A percentile compares a stretch with the other conserved stretches of the same genome.
Conservation (phyloP, 2,113 vertebrate species). For the Chelonoidis abingdonii region DNA sequence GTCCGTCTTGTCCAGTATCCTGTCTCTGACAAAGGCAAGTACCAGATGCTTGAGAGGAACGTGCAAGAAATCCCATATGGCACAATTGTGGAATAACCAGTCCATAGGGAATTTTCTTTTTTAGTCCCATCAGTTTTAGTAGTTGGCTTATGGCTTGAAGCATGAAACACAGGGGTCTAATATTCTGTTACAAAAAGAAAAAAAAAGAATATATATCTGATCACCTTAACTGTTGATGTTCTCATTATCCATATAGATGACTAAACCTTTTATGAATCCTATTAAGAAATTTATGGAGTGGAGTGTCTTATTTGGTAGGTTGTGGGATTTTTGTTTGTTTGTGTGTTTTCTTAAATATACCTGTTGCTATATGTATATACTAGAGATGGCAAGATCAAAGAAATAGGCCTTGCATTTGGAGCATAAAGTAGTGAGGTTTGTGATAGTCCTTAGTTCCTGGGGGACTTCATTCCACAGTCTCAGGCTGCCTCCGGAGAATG, state of each 20-base stretch:
- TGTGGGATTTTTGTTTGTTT: neutral
- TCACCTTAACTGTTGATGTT: neutral
- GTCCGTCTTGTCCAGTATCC: constrained; percentile 71
- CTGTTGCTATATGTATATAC: neutral
- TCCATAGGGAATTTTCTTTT: constrained; percentile 53
- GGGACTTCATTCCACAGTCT: neutral
- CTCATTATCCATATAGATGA: neutral
- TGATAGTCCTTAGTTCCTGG: neutral
- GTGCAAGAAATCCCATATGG: constrained; percentile 59
- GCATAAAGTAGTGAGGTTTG: neutral
- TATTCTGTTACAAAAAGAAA: constrained; percentile 8
- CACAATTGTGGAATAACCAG: constrained; percentile 44
- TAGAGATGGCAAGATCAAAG: neutral
- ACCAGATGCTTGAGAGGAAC: constrained; percentile 64
- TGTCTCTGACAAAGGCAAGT: constrained; percentile 68
- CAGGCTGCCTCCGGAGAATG: neutral
- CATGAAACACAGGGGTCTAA: neutral
- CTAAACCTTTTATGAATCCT: neutral
- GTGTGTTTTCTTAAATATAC: neutral
- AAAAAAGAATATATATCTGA: neutral
- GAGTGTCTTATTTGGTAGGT: neutral
- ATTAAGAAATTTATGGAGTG: neutral
- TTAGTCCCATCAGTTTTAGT: neutral
- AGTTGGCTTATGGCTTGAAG: neutral
- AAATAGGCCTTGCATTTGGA: neutral